Conservation (phyloP, 2,888 invertebrate species). For the Drosophila mimetica region DNA sequence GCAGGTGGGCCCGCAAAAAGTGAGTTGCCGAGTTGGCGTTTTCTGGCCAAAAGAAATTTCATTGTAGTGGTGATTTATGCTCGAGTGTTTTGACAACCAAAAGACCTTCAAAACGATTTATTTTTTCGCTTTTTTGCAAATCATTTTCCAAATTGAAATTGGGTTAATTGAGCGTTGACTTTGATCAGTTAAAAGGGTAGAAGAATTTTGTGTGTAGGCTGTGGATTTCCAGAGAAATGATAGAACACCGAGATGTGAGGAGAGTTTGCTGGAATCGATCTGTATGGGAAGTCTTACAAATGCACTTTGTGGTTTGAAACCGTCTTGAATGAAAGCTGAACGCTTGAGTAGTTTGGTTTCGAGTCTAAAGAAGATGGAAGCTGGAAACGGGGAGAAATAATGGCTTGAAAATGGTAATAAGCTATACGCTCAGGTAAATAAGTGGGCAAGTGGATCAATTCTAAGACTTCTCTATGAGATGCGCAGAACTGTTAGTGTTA, state of each 20-base stretch:
- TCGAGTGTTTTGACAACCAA: constrained; percentile 58
- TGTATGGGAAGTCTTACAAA: constrained; percentile 29
- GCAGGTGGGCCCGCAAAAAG: constrained; percentile 54
- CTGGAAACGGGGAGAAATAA: constrained; percentile 6
- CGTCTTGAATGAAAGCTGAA: constrained; percentile 43
- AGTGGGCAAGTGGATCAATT: constrained; percentile 38
- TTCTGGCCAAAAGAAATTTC: constrained; percentile 47
- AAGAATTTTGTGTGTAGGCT: constrained; percentile 48
- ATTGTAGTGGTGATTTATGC: constrained; percentile 61
- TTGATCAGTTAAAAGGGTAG: constrained; percentile 43
- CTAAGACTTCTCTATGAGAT: neutral
- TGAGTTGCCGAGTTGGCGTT: constrained; percentile 60
- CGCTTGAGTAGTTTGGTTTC: constrained; percentile 27
- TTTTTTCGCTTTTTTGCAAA: constrained; percentile 31
- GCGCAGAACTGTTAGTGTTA: neutral
- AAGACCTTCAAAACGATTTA: constrained; percentile 53
- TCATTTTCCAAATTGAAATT: constrained; percentile 58
- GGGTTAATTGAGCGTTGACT: constrained; percentile 69
- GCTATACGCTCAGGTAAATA: constrained; percentile 34
- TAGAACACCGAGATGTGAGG: constrained; percentile 3
- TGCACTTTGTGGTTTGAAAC: constrained; percentile 39
- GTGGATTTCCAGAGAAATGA: constrained; percentile 1
- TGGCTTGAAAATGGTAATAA: constrained; percentile 17
- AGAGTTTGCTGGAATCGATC: constrained; percentile 4
- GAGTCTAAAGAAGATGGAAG: constrained; percentile 8